Percentiles rank a stretch among this genome's conserved stretches.
phyloP scores from a whole-genome alignment of 35 echinoderm and acorn worm genomes.

The Patiria miniata region DNA sequence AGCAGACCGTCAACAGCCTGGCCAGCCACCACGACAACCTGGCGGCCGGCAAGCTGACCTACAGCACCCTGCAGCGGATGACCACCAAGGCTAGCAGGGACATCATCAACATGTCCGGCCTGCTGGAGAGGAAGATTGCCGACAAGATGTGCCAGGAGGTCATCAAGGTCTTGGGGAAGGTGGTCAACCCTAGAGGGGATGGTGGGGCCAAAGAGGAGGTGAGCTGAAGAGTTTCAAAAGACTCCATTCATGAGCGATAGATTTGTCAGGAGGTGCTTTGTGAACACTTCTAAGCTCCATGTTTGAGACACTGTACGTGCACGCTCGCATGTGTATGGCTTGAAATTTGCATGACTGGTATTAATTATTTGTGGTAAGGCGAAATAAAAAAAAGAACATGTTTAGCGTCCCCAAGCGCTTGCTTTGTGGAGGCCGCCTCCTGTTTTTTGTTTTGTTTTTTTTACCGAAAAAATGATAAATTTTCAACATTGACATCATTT shows the following conservation, averaged over 20 bases:
- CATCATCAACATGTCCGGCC: conserved; percentile 56
- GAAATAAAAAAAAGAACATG: background rate
- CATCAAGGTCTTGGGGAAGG: conserved; percentile 65
- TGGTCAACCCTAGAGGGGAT: conserved; percentile 60
- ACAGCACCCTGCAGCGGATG: conserved; percentile 77
- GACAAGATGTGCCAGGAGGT: conserved; percentile 86
- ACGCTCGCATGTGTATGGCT: too few species aligned
- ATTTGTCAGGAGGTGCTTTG: too few species aligned
- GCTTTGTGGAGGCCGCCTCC: background rate
- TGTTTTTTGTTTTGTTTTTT: too few species aligned
- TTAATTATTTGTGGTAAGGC: too few species aligned
- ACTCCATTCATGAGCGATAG: too few species aligned
- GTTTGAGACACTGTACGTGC: too few species aligned
- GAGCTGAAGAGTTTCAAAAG: too few species aligned
- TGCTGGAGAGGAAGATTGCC: conserved; percentile 76
- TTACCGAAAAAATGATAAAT: too few species aligned
- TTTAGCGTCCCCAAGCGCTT: background rate
- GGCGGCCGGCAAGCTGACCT: conserved; percentile 75
- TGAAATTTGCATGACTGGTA: too few species aligned
- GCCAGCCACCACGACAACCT: conserved; percentile 67
- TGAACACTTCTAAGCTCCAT: too few species aligned
- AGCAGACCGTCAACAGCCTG: conserved; percentile 65
- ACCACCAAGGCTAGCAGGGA: conserved; percentile 69
- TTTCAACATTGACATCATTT: too few species aligned
- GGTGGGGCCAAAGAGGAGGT: conserved; percentile 56